Percentiles rank a stretch among this genome's conserved stretches.
Evolutionary conservation across 2,797 vertebrate genomes (phyloP).

Genomic region (Alcedo quadribrachys): DNA sequence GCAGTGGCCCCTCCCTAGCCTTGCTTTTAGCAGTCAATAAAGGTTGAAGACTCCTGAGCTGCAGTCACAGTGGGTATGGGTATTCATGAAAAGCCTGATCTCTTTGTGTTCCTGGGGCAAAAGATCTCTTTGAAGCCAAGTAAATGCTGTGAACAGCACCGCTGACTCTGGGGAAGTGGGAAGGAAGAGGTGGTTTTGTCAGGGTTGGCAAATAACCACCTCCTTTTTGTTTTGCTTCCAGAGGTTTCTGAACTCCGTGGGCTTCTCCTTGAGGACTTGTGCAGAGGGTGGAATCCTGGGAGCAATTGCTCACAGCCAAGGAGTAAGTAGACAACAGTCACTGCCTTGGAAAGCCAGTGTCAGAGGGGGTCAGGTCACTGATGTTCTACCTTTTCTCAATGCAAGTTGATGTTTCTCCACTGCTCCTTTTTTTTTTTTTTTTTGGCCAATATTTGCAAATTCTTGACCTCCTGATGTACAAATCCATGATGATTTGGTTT

Average conservation of each 20-base stretch:
- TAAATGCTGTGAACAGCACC: neutral
- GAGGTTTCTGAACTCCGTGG: neutral
- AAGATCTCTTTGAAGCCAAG: neutral
- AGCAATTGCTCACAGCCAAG: neutral
- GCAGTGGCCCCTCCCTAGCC: neutral
- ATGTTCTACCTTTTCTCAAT: neutral
- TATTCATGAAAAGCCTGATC: neutral
- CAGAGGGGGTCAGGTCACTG: neutral
- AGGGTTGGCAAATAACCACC: neutral
- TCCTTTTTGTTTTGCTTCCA: neutral
- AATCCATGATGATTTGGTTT: neutral
- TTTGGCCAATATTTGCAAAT: neutral
- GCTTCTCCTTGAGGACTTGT: neutral
- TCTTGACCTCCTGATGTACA: neutral
- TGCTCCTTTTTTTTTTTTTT: neutral
- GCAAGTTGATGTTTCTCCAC: rapidly evolving
- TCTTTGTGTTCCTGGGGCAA: neutral
- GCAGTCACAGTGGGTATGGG: neutral
- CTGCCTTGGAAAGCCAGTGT: neutral
- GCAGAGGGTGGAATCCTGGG: neutral
- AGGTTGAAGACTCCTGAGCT: neutral
- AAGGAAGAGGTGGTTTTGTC: neutral
- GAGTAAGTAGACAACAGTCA: neutral
- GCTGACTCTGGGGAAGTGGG: neutral
- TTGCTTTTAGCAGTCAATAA: neutral